phyloP scores from a whole-genome alignment of 2,888 invertebrate species.

The Eucera pruinosa region DNA sequence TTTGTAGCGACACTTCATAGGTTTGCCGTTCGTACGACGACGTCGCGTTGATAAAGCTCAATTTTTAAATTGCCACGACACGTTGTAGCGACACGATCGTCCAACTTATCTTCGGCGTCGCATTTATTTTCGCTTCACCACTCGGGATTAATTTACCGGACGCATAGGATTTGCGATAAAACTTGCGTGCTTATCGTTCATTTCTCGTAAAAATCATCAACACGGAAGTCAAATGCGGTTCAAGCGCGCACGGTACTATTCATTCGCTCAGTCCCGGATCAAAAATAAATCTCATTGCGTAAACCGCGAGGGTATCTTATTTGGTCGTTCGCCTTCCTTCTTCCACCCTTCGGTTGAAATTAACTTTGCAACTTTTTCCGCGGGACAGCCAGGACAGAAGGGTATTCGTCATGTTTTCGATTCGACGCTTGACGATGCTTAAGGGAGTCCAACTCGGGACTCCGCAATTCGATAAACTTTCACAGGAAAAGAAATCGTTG shows the following conservation, averaged over 20 bases:
- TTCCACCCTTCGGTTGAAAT: slow-evolving; percentile 7
- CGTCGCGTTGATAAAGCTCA: neutral
- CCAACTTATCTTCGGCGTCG: slow-evolving; percentile 25
- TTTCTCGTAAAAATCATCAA: slow-evolving; percentile 12
- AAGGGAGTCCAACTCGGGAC: slow-evolving; percentile 43
- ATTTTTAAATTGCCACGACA: slow-evolving; percentile 4
- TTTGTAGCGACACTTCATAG: slow-evolving; percentile 10
- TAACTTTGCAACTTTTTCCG: slow-evolving; percentile 36
- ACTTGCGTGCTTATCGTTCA: slow-evolving; percentile 28
- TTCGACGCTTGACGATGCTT: slow-evolving; percentile 58
- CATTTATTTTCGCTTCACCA: slow-evolving; percentile 14
- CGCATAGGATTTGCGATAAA: slow-evolving; percentile 39
- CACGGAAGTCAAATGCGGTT: slow-evolving; percentile 13
- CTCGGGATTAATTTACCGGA: slow-evolving; percentile 15
- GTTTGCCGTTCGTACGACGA: neutral
- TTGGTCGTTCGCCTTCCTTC: neutral
- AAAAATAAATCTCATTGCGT: slow-evolving; percentile 10
- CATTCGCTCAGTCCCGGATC: neutral
- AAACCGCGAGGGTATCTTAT: slow-evolving; percentile 1
- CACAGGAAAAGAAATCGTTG: slow-evolving; percentile 19
- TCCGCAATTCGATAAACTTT: slow-evolving; percentile 47
- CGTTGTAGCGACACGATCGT: slow-evolving; percentile 8
- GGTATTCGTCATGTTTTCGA: slow-evolving; percentile 44
- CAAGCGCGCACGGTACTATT: neutral
- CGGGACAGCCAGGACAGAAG: slow-evolving; percentile 7